These are phyloP conservation scores for Boloria selene DNA, from an alignment of 2,888 invertebrate genomes.

Conservation along the genomic window DNA sequence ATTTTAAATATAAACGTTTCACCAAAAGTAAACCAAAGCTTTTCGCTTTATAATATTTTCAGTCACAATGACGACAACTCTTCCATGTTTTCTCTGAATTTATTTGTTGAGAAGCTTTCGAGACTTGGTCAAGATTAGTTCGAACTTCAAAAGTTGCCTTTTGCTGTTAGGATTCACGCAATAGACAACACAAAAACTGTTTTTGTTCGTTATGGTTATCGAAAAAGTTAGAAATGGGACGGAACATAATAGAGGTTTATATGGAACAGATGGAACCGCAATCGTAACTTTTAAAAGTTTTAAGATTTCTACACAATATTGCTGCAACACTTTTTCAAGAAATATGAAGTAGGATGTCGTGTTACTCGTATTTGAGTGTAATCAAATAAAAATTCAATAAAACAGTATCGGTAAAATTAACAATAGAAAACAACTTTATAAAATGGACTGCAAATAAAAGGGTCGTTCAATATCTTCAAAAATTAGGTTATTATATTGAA, in stretches of 20 bases:
- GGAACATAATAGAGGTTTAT: conserved; percentile 43
- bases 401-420: too few relatives aligned
- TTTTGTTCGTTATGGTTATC: conserved; percentile 47
- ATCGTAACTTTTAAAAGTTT: conserved; percentile 31
- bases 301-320: conserved; percentile 20
- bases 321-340: neutral
- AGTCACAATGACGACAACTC: conserved; percentile 27
- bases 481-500: too few relatives aligned
- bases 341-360: neutral
- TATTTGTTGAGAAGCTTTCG: conserved; percentile 39
- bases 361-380: neutral
- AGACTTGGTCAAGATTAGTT: conserved; percentile 42
- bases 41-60: conserved; percentile 9
- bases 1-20: neutral
- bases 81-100: conserved; percentile 38
- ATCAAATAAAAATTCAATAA: too few relatives aligned
- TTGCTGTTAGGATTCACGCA: conserved; percentile 40
- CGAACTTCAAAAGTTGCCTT: conserved; percentile 42
- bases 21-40: conserved; percentile 3
- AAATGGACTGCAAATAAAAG: too few relatives aligned
- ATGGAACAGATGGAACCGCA: conserved; percentile 39
- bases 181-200: conserved; percentile 42
- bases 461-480: too few relatives aligned
- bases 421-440: too few relatives aligned
- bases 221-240: conserved; percentile 43